Evolutionary conservation across 2,113 vertebrate species (phyloP), one percentile per base, ranked within the genome.

Genomic region (Pterocles orientalis): DNA sequence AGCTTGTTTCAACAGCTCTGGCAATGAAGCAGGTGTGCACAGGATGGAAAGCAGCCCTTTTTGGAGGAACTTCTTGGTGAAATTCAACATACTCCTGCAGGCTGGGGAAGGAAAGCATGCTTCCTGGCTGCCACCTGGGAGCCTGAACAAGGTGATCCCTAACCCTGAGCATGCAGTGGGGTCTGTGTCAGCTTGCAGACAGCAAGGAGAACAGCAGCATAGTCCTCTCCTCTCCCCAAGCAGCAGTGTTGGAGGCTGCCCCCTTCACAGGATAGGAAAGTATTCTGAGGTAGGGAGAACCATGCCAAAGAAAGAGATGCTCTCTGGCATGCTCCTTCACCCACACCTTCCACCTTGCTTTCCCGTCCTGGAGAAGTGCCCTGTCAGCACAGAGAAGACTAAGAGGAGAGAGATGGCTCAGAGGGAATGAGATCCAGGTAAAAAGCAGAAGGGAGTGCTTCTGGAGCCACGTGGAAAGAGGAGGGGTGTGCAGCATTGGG

Each of bases 141-240:
- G 47, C 58, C n/a, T 28, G n/a, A 47, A 15, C 10, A 47, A 39
- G 64, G 51, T 13, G 21, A 15, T 78, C 28, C 56, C 21, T 66
- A 39, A 51, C 11, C 23, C 34, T 51, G 12, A 20, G 4, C 0
- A 2, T 62, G 47, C 16, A 16, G 39, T 0, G 0, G 48, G 62
- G 39, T 65, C n/a, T 16, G 12, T 12, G 19, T 39, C 70, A 54
- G 25, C 43, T 79, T 41, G 51, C 56, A 91, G 54, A 11, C 36
- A 17, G 31, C 24, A 19, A 12, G 3, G 2, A 53, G 33, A 41
- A 26, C 24, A 45, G 23, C 41, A 68, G 71, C 43, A 10, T 7
- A n/a, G 14, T n/a, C 26, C 16, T 53, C 39, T 73, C 48, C 14
- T 53, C 39, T 73, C 48, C 14, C 33, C 31, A 28, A 11, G 12